A percentile compares a stretch with the other conserved stretches of the same genome.
Evolutionary conservation across 2,113 vertebrate species (phyloP).

Genomic region (Tursiops truncatus): DNA sequence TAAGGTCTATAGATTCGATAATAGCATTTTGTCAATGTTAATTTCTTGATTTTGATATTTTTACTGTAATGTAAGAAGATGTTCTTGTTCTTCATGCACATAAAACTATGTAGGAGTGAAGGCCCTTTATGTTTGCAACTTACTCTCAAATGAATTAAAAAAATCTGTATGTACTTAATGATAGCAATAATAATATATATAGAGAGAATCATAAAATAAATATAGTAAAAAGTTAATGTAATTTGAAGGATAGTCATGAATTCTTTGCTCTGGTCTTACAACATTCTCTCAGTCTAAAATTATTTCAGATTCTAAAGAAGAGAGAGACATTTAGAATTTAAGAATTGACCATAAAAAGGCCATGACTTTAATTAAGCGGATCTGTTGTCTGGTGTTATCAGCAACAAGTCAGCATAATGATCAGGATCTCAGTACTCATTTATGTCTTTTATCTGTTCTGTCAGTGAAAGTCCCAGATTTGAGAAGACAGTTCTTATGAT

Average conservation of each 20-base stretch:
- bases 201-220: neutral
- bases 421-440: neutral
- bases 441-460: constrained; percentile 63
- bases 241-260: neutral
- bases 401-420: neutral
- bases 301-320: neutral
- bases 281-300: neutral
- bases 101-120: neutral
- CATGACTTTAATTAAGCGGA: neutral
- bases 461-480: constrained; percentile 69
- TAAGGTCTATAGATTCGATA: neutral
- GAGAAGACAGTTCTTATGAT: constrained; percentile 50
- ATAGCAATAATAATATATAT: neutral
- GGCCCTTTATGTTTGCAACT: neutral
- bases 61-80: neutral
- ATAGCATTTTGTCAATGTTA: neutral
- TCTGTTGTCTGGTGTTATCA: neutral
- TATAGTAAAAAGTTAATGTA: neutral
- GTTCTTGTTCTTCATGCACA: neutral
- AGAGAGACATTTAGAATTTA: constrained; percentile 1
- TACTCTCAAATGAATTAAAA: neutral
- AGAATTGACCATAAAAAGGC: neutral
- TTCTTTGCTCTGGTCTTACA: neutral
- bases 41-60: constrained; percentile 19
- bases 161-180: neutral